Evolutionary conservation across 1,140 invertebrate species (phyloP).

Genomic region (Ceratoteleas bidentatus): DNA sequence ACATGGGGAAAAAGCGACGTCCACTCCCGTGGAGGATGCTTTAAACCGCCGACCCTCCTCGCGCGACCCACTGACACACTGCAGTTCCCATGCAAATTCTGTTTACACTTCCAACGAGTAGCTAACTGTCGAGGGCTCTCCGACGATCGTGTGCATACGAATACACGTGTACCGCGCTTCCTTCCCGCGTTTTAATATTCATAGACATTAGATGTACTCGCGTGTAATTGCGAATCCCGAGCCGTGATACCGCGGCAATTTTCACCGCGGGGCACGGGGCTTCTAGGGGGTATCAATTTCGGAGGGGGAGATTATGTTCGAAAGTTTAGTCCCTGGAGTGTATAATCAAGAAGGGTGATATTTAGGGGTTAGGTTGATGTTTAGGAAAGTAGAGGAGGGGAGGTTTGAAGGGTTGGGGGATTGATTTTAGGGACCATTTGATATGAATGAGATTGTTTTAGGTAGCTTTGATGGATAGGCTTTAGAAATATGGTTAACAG

Average conservation of each 20-base stretch:
- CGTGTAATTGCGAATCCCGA: constrained; percentile 11
- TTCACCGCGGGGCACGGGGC: no score
- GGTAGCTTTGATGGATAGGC: no score
- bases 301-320: no score
- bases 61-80: constrained; percentile 78
- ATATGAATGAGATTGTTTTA: no score
- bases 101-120: constrained; percentile 74
- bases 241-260: not conserved
- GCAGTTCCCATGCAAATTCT: constrained; percentile 78
- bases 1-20: constrained; percentile 41
- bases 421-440: no score
- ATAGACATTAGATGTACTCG: constrained; percentile 28
- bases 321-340: no score
- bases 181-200: constrained; percentile 21
- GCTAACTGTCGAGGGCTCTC: constrained; percentile 50
- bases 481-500: no score
- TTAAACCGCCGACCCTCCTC: constrained; percentile 74
- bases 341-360: no score
- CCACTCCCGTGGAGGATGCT: constrained; percentile 59
- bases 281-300: no score
- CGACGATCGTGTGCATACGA: constrained; percentile 29
- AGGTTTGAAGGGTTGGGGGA: no score
- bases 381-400: no score
- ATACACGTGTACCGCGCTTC: constrained; percentile 39
- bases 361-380: no score